Base-by-base conservation (phyloP, 2,113 vertebrate species). In the Myocastor coypus region DNA sequence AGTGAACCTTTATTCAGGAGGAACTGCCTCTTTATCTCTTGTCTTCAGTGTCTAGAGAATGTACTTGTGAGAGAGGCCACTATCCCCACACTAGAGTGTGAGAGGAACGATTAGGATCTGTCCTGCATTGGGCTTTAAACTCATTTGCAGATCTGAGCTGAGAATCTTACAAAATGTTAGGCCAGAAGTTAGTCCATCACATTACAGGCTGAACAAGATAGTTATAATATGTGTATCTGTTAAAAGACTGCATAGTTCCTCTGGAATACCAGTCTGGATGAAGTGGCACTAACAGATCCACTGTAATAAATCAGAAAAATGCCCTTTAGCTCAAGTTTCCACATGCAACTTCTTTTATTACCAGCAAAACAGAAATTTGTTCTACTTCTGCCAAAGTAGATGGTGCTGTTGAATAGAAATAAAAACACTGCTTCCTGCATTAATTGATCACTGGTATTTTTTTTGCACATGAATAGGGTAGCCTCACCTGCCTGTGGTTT, bases 381-480 rank as follows among this genome's bases (percentile, higher is more conserved):
- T 96, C 34, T 87, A 50, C 37, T 55, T 93, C 66, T 93, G 68
- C 83, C 59, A 82, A 92, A 87, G 87, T 20, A 69, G 75, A 73
- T 37, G 32, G 52, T 64, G 17, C 12, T 50, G 17, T 87, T 71
- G 63, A 42, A 71, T 42, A 71, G 87, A 96, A 46, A 83, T 59
- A 46, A 93, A 97, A 86, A 55, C 46, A 42, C 28, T 64, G 22
- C 11, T 95, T 89, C 17, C 28, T 63, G 83, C 40, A 28, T 11
- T 17, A n/a, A 32, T 11, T 59, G 22, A 82, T 73, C 59, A 73
- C 40, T 87, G 77, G 55, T 83, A 24, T 40, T 92, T 95, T 40
- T 91, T 68, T 55, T 82, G 55, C 52, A 19, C 32, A 69, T 20
- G 19, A 55, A 20, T 40, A 59, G 30, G 12, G 40, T 81, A 86